These are phyloP conservation scores for Erebia palarica DNA, from an alignment of 2,888 invertebrate genomes.

Conservation along the genomic window DNA sequence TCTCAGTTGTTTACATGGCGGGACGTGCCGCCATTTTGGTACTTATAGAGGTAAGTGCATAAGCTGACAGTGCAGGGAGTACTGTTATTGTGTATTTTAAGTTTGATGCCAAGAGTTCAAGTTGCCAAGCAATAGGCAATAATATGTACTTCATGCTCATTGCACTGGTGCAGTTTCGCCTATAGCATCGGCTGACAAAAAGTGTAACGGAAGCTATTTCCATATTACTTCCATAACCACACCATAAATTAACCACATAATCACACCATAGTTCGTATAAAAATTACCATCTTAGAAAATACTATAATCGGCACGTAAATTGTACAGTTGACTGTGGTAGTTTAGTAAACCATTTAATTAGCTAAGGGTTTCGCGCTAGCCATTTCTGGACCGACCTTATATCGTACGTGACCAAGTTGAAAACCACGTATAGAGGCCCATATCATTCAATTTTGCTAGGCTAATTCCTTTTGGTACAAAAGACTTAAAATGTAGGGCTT, in stretches of 20 bases:
- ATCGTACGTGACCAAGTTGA: constrained; percentile 30
- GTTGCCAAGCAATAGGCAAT: constrained; percentile 81
- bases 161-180: constrained; percentile 63
- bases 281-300: too few relatives aligned
- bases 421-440: constrained; percentile 14
- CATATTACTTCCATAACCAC: constrained; percentile 36
- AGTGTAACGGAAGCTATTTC: constrained; percentile 68
- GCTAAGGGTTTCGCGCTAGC: neutral
- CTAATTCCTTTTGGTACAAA: constrained; percentile 6
- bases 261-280: too few relatives aligned
- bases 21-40: neutral
- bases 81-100: constrained; percentile 51
- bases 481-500: neutral
- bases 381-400: constrained; percentile 23
- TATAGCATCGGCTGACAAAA: constrained; percentile 59
- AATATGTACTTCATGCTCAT: constrained; percentile 64
- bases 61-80: constrained; percentile 67
- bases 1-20: neutral
- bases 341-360: constrained; percentile 14
- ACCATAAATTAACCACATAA: neutral
- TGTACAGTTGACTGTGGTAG: neutral
- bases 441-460: constrained; percentile 22
- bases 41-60: constrained; percentile 56
- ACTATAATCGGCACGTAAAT: too few relatives aligned
- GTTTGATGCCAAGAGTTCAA: constrained; percentile 76